Base-by-base conservation (phyloP, 2,888 invertebrate genomes). In the Spilarctia lutea region DNA sequence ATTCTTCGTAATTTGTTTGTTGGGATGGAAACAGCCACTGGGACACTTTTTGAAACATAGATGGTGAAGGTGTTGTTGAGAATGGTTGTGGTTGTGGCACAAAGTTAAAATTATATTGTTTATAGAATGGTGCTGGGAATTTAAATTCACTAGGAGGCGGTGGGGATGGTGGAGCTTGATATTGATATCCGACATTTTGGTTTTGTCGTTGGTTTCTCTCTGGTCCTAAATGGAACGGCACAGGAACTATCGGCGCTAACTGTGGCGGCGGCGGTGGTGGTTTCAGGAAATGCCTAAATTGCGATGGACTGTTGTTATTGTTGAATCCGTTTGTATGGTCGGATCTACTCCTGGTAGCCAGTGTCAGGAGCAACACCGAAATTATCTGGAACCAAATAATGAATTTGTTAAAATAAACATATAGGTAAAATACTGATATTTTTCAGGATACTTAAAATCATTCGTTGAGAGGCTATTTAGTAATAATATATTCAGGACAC, bases 11-110 rank as follows among this genome's bases (percentile, higher is more conserved):
- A 80, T 90, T 87, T 1, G 91, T 89, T 84, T 94, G 93, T 83
- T 92, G 94, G 3, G 96, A 96, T 0, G 97, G 96, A 83, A 96
- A 97, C 1, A 97, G 89, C 97, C 97, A 97, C 65, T 93, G 96
- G 48, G 97, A 96, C 13, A 97, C 91, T 91, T 96, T 96, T 76
- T 97, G 96, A 73, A 97, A 96, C 80, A 97, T 93, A 3, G 96
- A 94, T n/a, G 96, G 94, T 0, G 94, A 90, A 11, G 95, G 89
- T 7, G 96, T 94, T 1, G 93, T 91, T 65, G 93, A 87, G 75
- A 95, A 93, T 10, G 95, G 92, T 83, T 95, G 94, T 1, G 96
- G 96, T 63, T 93, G 90, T 42, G 95, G 95, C 6, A 95, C 93
- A 75, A 94, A 95, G 80, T 95, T 94, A 72, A 95, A 96, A 83